phyloP scores from a whole-genome alignment of 2,113 vertebrate genomes.

The Guaruba guarouba region DNA sequence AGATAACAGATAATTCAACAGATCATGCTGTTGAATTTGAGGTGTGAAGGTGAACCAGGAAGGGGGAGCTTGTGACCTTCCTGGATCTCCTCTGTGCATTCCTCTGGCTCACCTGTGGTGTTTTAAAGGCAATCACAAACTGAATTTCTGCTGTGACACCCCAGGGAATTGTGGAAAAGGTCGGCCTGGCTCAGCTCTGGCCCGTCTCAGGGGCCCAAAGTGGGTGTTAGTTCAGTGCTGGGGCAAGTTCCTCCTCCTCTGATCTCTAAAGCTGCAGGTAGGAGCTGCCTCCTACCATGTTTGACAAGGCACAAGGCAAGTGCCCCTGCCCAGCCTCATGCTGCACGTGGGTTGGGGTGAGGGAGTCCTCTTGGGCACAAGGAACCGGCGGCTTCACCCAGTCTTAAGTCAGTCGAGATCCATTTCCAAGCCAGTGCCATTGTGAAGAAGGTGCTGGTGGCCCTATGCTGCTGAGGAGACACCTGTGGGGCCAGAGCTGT shows the following conservation, averaged over 20 bases:
- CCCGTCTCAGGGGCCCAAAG: not conserved
- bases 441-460: not conserved
- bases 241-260: not conserved
- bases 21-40: not conserved
- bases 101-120: not conserved
- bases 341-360: accelerated
- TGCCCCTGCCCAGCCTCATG: not conserved
- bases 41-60: not conserved
- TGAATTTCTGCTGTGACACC: not conserved
- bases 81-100: not conserved
- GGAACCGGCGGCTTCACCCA: not conserved
- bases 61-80: not conserved
- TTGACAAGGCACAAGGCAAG: not conserved
- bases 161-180: not conserved
- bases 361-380: not conserved
- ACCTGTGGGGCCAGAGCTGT: not conserved
- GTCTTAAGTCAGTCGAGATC: accelerated
- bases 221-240: not conserved
- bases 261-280: not conserved
- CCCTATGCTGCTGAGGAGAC: not conserved
- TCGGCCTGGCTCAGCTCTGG: not conserved
- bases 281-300: not conserved
- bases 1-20: not conserved
- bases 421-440: not conserved
- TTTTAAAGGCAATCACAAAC: not conserved